Evolutionary conservation across 2,888 invertebrate genomes (phyloP), one percentile per base, ranked within the genome.

Genomic region (Eupeodes luniger): DNA sequence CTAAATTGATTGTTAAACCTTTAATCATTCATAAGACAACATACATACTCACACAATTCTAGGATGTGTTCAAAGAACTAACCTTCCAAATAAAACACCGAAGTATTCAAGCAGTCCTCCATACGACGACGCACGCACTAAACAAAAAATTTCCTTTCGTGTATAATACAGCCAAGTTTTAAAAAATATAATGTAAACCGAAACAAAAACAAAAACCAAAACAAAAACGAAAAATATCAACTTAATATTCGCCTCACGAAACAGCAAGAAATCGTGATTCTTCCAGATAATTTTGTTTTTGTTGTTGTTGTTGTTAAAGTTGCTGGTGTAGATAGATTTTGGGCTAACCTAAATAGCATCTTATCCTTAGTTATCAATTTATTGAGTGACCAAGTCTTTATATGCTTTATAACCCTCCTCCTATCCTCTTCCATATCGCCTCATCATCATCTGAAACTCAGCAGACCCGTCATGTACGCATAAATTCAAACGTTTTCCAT

Each of bases 291-390:
- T 40, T 40, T 40, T 40, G 72, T 85, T 81, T 80, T 70, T 83
- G 79, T 76, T 44, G 6, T 19, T 44, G 6, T 19, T 57, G 27
- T 27, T 27, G 11, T 19, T 27, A n/a, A 9, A 2, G 11, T 27
- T 47, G 47, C 5, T 5, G 9, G 5, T 40, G 47, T 47, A 4
- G 11, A 5, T 5, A 66, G 19, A 36, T 16, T 55, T 34, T 16
- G 70, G 53, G 59, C 40, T 61, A 76, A 81, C 81, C 74, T 85
- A 84, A 80, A 81, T 88, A 75, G 64, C 81, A 78, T 88, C 81
- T 85, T 87, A 87, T 87, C 80, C 74, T 77, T 64, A 78, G 84
- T 88, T 88, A 88, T 81, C 88, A 88, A 88, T 85, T 88, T 88
- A 88, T 88, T 81, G 77, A 81, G 85, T 88, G 85, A 81, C 81